Evolutionary conservation across 2,888 invertebrate species (phyloP).

Genomic region (Glaucopsyche alexis): DNA sequence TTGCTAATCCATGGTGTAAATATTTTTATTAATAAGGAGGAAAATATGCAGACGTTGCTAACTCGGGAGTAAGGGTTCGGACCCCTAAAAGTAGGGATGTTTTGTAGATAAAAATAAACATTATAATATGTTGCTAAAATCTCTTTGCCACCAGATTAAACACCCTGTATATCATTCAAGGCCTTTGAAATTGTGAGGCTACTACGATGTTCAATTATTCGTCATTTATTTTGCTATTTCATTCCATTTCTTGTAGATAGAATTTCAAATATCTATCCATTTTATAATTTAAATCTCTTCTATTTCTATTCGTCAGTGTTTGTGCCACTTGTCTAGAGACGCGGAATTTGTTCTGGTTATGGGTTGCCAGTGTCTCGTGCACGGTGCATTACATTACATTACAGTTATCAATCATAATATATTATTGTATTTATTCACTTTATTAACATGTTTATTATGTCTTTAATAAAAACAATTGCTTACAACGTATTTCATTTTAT

Average conservation of each 20-base stretch:
- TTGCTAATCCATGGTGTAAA: too few relatives aligned
- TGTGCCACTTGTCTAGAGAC: not conserved
- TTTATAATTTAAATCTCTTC: not conserved
- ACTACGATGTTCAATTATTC: too few relatives aligned
- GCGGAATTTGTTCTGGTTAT: conserved; percentile 48
- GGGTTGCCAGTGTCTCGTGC: conserved; percentile 62
- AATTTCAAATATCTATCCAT: not conserved
- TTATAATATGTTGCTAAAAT: too few relatives aligned
- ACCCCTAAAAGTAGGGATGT: too few relatives aligned
- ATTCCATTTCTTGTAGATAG: not conserved
- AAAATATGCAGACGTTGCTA: too few relatives aligned
- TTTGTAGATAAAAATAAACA: too few relatives aligned
- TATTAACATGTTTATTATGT: conserved; percentile 79
- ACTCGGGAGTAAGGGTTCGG: too few relatives aligned
- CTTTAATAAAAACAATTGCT: conserved; percentile 79
- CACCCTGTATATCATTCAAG: too few relatives aligned
- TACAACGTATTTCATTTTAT: conserved; percentile 48
- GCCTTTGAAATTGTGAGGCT: too few relatives aligned
- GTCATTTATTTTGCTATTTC: not conserved
- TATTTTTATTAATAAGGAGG: too few relatives aligned
- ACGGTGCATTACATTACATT: too few relatives aligned
- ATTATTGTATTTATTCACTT: conserved; percentile 77
- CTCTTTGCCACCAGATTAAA: too few relatives aligned
- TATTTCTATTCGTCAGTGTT: not conserved
- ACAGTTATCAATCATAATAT: conserved; percentile 58